These are phyloP conservation scores for Scomber colias DNA, from an alignment of 2,113 vertebrate species.

Conservation along the genomic window DNA sequence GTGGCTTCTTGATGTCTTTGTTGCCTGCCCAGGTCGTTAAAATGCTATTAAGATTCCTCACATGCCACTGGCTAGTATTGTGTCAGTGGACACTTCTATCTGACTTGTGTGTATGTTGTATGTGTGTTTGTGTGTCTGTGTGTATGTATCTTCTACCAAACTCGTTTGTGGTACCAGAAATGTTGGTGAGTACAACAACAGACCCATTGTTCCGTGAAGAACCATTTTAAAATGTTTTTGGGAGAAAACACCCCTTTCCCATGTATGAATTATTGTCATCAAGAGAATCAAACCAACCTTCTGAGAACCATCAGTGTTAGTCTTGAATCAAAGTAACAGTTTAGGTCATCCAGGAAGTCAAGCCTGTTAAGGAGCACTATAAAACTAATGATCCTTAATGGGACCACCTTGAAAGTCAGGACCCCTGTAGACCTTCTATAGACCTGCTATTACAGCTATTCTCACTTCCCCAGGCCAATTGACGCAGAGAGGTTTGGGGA, in stretches of 20 bases:
- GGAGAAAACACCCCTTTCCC: not conserved
- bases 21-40: slow-evolving; percentile 52
- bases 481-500: not conserved
- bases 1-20: slow-evolving; percentile 63
- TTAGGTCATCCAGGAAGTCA: slow-evolving; percentile 66
- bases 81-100: not conserved
- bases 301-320: not conserved
- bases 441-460: slow-evolving; percentile 13
- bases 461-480: not conserved
- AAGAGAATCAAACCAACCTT: not conserved
- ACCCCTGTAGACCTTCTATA: slow-evolving; percentile 28
- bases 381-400: slow-evolving; percentile 77
- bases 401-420: slow-evolving; percentile 74
- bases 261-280: not conserved
- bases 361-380: slow-evolving; percentile 64
- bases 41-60: slow-evolving; percentile 65
- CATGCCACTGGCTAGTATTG: slow-evolving; percentile 48
- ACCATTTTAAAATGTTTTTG: not conserved
- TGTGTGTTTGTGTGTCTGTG: slow-evolving; percentile 10
- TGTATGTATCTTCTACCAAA: not conserved
- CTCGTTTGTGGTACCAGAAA: not conserved
- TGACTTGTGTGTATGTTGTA: slow-evolving; percentile 10
- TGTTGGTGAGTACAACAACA: not conserved
- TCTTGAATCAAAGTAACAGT: slow-evolving; percentile 47
- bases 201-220: not conserved